Base-by-base conservation (phyloP, 2,888 invertebrate genomes). In the Horisme vitalbata region DNA sequence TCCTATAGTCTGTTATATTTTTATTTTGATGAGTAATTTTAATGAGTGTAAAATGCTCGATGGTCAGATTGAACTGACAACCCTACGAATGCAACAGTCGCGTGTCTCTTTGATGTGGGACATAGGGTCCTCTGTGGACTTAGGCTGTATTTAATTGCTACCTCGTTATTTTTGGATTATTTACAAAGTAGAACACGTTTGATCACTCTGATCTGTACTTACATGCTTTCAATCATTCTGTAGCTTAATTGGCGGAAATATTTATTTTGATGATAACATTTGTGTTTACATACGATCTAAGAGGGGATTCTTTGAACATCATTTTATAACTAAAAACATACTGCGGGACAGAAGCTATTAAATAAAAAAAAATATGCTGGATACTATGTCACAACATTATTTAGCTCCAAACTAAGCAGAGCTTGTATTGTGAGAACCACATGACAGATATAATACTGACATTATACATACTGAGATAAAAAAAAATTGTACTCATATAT, bases 81-180 rank as follows among this genome's bases (percentile, higher is more conserved):
- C 47, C 36, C 38, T 55, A 49, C 69, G 62, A 75, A 75, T 74
- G 75, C 67, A 75, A 46, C 63, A 57, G 55, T 49, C 59, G 61
- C 64, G 51, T 52, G 47, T 65, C 73, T 71, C 83, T 86, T 87
- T 87, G 85, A 87, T 79, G 79, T 79, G 57, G 64, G 63, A 62
- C 67, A 26, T 27, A 62, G 62, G 46, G 53, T 49, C 59, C 64
- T 62, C 71, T 69, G 65, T 79, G 71, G 79, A 83, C 84, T 82
- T 78, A 79, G 82, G 81, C 82, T 75, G 72, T 67, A 72, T 86
- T 85, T 87, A 88, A 89, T 87, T 86, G 80, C 86, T 79, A 73
- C 71, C 83, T 89, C 87, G 83, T 89, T 89, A 89, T 87, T 88
- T 84, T 75, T 72, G 88, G 89, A 89, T 88, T 89, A 89, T 87